phyloP scores from a whole-genome alignment of 2,113 vertebrate species.

The Glaucidium brasilianum region DNA sequence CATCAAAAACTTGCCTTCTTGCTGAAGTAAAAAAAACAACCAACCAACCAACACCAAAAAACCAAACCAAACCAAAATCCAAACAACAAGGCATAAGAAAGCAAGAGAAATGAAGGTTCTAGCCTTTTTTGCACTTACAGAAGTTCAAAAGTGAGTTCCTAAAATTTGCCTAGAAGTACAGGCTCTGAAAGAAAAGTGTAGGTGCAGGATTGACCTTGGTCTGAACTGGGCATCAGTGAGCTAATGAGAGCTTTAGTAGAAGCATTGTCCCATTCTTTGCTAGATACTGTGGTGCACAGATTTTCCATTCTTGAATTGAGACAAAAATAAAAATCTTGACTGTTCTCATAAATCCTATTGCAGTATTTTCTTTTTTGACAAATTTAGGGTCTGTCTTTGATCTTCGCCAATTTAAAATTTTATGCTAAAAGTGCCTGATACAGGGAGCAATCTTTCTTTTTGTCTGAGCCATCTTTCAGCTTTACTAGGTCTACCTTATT shows the following conservation, averaged over 20 bases:
- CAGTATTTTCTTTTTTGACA: not conserved
- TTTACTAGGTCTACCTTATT: not conserved
- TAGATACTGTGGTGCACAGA: not conserved
- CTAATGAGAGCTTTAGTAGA: not conserved
- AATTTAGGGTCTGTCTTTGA: not conserved
- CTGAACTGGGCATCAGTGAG: not conserved
- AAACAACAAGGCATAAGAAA: not conserved
- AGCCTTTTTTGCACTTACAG: not conserved
- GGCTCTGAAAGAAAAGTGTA: not conserved
- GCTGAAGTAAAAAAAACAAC: not conserved
- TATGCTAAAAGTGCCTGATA: not conserved
- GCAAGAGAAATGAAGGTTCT: not conserved
- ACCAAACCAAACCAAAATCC: too few relatives aligned
- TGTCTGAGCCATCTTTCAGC: not conserved
- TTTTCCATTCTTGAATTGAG: not conserved
- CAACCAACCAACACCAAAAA: too few relatives aligned
- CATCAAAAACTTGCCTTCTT: not conserved
- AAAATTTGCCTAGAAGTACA: not conserved
- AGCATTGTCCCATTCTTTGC: not conserved
- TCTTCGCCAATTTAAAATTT: not conserved
- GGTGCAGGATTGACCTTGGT: rapidly evolving
- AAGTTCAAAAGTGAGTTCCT: not conserved
- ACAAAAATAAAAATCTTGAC: not conserved
- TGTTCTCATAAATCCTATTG: not conserved
- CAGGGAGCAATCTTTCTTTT: not conserved